Evolutionary conservation across 2,888 invertebrate genomes (phyloP).

Genomic region (Pristionchus exspectatus): DNA sequence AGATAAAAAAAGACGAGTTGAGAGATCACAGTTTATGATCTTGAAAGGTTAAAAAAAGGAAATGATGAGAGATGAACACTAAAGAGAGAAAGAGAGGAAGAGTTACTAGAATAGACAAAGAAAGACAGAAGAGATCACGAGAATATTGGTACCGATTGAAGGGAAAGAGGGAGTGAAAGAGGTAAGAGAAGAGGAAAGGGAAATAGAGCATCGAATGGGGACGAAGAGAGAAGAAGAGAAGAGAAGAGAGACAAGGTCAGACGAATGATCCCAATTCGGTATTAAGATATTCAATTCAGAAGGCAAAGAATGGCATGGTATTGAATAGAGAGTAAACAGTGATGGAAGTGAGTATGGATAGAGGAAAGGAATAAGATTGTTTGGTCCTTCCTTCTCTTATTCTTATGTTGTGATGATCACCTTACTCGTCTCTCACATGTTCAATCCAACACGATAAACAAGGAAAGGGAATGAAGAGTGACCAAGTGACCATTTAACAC

Average conservation of each 20-base stretch:
- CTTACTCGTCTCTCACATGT: conserved; percentile 35
- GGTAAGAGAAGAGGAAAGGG: conserved; percentile 22
- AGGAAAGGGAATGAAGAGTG: not conserved
- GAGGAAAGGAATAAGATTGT: conserved; percentile 1
- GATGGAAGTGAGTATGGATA: conserved; percentile 9
- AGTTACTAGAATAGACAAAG: conserved; percentile 2
- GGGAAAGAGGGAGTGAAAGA: conserved; percentile 26
- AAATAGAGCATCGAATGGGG: conserved; percentile 48
- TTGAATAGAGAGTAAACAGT: not conserved
- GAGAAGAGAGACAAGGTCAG: conserved; percentile 31
- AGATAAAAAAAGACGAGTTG: not conserved
- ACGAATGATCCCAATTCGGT: not conserved
- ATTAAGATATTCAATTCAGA: not conserved
- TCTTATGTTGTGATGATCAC: conserved; percentile 39
- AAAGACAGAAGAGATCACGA: conserved; percentile 39
- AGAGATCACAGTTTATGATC: not conserved
- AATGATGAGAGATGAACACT: not conserved
- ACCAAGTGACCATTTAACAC: not conserved
- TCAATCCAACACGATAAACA: conserved; percentile 7
- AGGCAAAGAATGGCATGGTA: not conserved
- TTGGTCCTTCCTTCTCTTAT: conserved; percentile 1
- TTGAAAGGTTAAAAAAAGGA: conserved; percentile 6
- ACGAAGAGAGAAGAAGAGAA: conserved; percentile 3
- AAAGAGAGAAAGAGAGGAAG: not conserved
- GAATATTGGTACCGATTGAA: conserved; percentile 43